These are phyloP conservation scores for Cricetomys ansorgei DNA, from an alignment of 2,113 vertebrate species.

Conservation along the genomic window DNA sequence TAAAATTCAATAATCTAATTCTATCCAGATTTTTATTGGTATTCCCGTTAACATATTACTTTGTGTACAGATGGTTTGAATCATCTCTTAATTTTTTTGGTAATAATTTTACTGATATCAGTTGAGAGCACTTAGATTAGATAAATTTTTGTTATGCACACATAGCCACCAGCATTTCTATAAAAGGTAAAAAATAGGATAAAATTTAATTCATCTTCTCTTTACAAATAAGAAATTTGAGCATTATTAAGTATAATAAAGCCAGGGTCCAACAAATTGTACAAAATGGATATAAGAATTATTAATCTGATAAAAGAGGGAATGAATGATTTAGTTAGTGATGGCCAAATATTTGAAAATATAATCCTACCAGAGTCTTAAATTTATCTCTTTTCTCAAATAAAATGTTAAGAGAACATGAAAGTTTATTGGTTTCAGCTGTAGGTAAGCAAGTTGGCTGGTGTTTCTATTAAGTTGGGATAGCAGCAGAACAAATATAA, in stretches of 20 bases:
- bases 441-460: background rate
- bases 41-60: constrained; percentile 36
- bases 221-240: constrained; percentile 3
- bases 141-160: background rate
- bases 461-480: background rate
- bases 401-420: constrained; percentile 23
- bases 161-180: background rate
- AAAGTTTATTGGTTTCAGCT: constrained; percentile 14
- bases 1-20: constrained; percentile 52
- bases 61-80: background rate
- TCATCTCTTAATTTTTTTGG: background rate
- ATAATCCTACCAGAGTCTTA: constrained; percentile 1
- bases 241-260: constrained; percentile 25
- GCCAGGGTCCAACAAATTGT: background rate
- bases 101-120: constrained; percentile 1
- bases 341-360: constrained; percentile 27
- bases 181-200: background rate
- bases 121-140: background rate
- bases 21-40: constrained; percentile 3
- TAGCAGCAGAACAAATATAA: background rate
- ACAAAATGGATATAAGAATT: background rate
- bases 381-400: constrained; percentile 20
- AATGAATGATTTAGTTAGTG: constrained; percentile 4
- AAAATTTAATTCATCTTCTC: background rate
- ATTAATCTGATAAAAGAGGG: background rate